Percentiles rank a stretch among this genome's conserved stretches.
Evolutionary conservation across 2,888 invertebrate genomes (phyloP).

Genomic region (Empis livida): DNA sequence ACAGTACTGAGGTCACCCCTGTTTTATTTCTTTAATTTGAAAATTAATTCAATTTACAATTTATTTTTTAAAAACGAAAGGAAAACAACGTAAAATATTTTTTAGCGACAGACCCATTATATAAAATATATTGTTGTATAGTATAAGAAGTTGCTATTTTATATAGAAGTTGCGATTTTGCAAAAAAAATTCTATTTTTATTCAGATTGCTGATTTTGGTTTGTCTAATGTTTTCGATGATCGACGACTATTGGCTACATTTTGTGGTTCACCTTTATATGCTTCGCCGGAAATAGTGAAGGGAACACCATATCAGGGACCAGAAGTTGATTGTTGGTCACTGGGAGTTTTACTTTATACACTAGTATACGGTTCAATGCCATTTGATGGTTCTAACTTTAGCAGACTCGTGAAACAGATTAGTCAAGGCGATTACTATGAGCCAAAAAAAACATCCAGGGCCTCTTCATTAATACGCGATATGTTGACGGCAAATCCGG

Average conservation of each 20-base stretch:
- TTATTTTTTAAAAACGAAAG: too few relatives aligned
- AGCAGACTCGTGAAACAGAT: slow-evolving; percentile 93
- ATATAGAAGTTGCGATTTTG: too few relatives aligned
- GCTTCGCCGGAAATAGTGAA: slow-evolving; percentile 97
- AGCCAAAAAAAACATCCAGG: slow-evolving; percentile 86
- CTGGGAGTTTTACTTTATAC: slow-evolving; percentile 94
- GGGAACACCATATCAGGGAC: slow-evolving; percentile 92
- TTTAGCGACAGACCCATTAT: too few relatives aligned
- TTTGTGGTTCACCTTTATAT: slow-evolving; percentile 92
- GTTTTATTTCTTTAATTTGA: too few relatives aligned
- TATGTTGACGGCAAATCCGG: slow-evolving; percentile 87
- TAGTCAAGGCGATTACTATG: slow-evolving; percentile 93
- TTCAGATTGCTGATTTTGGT: slow-evolving; percentile 95
- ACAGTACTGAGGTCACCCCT: too few relatives aligned
- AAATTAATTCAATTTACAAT: too few relatives aligned
- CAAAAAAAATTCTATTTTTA: slow-evolving; percentile 14
- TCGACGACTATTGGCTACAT: slow-evolving; percentile 73
- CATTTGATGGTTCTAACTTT: slow-evolving; percentile 97
- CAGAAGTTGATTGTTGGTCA: slow-evolving; percentile 92
- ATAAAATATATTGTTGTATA: too few relatives aligned
- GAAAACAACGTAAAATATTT: too few relatives aligned
- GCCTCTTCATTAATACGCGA: slow-evolving; percentile 89
- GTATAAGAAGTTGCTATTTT: too few relatives aligned
- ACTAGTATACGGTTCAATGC: slow-evolving; percentile 98
- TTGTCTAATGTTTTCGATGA: slow-evolving; percentile 93